Percentiles rank a stretch among this genome's conserved stretches.
Conservation (phyloP, 2,888 invertebrate species). For the Arrhopalites spinosus region DNA sequence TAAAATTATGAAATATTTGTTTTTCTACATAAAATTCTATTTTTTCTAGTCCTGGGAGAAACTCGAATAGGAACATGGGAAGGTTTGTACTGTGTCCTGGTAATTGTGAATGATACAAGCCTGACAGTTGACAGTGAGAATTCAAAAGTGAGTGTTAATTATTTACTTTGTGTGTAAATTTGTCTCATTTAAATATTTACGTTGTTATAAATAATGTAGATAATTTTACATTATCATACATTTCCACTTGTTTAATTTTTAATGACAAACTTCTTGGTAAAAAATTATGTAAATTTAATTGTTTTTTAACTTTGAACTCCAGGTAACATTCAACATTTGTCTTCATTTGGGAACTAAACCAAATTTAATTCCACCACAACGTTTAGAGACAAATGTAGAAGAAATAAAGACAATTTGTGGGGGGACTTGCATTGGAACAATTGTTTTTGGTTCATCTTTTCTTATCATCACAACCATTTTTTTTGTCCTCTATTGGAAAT, state of each 20-base stretch:
- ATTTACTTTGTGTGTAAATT: not conserved
- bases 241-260: no score
- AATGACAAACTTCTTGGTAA: no score
- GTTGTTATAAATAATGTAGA: no score
- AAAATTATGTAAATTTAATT: no score
- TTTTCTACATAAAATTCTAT: no score
- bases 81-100: slow-evolving; percentile 50
- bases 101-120: slow-evolving; percentile 47
- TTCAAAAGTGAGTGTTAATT: slow-evolving; percentile 37
- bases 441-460: not conserved
- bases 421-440: not conserved
- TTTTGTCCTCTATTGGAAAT: not conserved
- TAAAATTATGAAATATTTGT: no score
- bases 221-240: no score
- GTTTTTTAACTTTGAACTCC: no score
- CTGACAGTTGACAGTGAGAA: slow-evolving; percentile 34
- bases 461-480: not conserved
- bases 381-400: not conserved
- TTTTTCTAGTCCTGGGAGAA: not conserved
- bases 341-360: slow-evolving; percentile 44
- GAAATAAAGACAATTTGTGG: not conserved
- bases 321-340: slow-evolving; percentile 50
- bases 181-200: not conserved
- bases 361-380: not conserved
- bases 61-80: slow-evolving; percentile 39